Conservation (phyloP, 1,140 invertebrate species). For the Rhynchophorus ferrugineus region DNA sequence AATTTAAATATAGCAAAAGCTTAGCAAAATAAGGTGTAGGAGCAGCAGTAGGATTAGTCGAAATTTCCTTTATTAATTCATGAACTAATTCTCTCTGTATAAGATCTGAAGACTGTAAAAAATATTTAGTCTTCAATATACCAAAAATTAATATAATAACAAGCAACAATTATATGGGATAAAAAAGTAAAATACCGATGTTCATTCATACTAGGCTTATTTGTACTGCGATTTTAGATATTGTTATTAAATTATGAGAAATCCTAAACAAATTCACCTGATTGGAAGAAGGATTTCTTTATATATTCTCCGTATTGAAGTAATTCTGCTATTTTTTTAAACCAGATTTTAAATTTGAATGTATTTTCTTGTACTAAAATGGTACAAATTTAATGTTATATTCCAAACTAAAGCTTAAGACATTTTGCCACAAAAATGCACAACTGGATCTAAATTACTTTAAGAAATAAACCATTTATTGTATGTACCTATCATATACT, state of each 20-base stretch:
- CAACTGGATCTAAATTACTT: no score
- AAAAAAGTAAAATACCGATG: neutral
- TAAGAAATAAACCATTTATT: no score
- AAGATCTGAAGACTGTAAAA: neutral
- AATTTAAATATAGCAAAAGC: neutral
- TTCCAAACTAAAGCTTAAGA: no score
- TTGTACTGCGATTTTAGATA: neutral
- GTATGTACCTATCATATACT: no score
- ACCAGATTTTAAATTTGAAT: no score
- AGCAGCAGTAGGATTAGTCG: neutral
- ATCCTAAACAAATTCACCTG: no score
- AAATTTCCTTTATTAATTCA: neutral
- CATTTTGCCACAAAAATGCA: no score
- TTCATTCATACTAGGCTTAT: neutral
- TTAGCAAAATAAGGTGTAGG: neutral
- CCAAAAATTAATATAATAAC: neutral
- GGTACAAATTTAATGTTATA: no score
- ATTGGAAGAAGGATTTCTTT: no score
- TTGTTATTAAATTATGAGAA: neutral
- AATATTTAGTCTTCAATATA: neutral
- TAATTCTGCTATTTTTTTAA: no score
- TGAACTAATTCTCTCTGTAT: neutral
- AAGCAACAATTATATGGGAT: neutral
- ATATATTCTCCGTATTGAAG: no score
- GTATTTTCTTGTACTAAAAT: no score